Evolutionary conservation across 2,888 invertebrate genomes (phyloP).

Genomic region (Colostygia pectinataria): DNA sequence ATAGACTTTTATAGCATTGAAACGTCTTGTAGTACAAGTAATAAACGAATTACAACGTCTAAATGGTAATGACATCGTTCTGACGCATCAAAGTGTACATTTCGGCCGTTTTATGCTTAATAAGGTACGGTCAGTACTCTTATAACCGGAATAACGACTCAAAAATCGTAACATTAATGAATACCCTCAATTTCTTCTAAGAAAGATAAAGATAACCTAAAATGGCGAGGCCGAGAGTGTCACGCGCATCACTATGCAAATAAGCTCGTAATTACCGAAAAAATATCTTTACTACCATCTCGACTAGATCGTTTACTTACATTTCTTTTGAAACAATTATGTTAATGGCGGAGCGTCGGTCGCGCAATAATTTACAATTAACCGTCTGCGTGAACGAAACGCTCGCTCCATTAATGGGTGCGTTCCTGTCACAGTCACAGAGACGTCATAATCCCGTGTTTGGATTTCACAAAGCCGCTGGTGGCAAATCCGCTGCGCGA

Average conservation of each 20-base stretch:
- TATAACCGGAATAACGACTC: slow-evolving; percentile 53
- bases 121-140: slow-evolving; percentile 43
- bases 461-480: slow-evolving; percentile 56
- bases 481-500: slow-evolving; percentile 52
- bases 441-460: slow-evolving; percentile 72
- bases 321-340: slow-evolving; percentile 78
- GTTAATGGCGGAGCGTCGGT: slow-evolving; percentile 56
- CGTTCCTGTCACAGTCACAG: slow-evolving; percentile 29
- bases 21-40: slow-evolving; percentile 57
- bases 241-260: slow-evolving; percentile 72
- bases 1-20: slow-evolving; percentile 65
- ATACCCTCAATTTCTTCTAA: slow-evolving; percentile 40
- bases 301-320: slow-evolving; percentile 63
- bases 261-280: slow-evolving; percentile 66
- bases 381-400: slow-evolving; percentile 44
- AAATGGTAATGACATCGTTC: slow-evolving; percentile 62
- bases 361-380: slow-evolving; percentile 72
- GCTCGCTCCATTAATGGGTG: slow-evolving; percentile 49
- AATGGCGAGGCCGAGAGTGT: slow-evolving; percentile 64
- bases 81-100: slow-evolving; percentile 57
- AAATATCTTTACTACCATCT: slow-evolving; percentile 71
- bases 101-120: slow-evolving; percentile 32
- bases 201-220: slow-evolving; percentile 56
- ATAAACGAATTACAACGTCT: slow-evolving; percentile 64
- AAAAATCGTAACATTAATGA: slow-evolving; percentile 55